phyloP scores from a whole-genome alignment of 2,113 vertebrate genomes.

The Gobius niger region DNA sequence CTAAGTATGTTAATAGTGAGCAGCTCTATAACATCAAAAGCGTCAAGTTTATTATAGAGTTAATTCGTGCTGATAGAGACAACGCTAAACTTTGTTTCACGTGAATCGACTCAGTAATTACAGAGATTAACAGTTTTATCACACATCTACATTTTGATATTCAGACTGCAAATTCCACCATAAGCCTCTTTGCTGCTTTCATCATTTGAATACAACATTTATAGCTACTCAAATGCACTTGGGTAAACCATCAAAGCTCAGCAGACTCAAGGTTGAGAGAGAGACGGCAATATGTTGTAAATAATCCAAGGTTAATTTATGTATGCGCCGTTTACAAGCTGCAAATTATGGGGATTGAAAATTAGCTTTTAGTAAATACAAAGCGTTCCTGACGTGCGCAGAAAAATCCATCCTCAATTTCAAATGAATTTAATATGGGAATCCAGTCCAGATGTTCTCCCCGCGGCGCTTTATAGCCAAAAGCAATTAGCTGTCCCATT shows the following conservation, averaged over 20 bases:
- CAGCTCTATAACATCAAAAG: too few species aligned
- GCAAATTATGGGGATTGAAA: background rate
- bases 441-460: conserved; percentile 1
- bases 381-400: background rate
- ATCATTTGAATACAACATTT: too few species aligned
- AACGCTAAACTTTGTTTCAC: background rate
- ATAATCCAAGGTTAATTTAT: background rate
- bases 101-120: background rate
- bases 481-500: conserved; percentile 4
- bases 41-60: too few species aligned
- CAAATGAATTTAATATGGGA: background rate
- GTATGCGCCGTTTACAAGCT: background rate
- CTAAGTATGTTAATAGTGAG: too few species aligned
- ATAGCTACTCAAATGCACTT: background rate
- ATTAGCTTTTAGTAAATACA: background rate
- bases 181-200: too few species aligned
- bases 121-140: background rate
- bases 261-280: background rate
- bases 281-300: background rate
- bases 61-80: background rate
- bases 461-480: background rate
- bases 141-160: background rate
- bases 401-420: background rate
- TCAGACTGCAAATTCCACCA: too few species aligned
- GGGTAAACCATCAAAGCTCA: too few species aligned